phyloP scores from a whole-genome alignment of 2,888 invertebrate species.

The Saturnia pavonia region DNA sequence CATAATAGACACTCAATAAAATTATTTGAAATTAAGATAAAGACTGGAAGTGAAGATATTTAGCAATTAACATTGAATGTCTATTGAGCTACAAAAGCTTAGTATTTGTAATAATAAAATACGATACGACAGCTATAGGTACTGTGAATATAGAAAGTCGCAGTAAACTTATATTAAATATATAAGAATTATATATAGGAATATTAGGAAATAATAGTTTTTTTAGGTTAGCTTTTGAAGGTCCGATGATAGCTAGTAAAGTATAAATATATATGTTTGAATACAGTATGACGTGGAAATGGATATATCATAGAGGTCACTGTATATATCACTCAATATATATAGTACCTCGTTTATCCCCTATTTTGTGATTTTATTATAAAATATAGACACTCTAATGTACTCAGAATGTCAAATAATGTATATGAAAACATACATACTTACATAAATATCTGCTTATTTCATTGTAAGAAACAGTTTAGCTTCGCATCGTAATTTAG shows the following conservation, averaged over 20 bases:
- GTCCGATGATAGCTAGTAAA: background rate
- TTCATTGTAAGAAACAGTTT: background rate
- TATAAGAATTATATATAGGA: too few relatives aligned
- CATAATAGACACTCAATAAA: constrained; percentile 3
- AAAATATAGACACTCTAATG: too few relatives aligned
- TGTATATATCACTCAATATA: background rate
- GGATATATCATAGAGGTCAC: background rate
- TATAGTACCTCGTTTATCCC: background rate
- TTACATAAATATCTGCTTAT: background rate
- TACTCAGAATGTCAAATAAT: background rate
- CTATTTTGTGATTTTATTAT: too few relatives aligned
- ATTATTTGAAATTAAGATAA: background rate
- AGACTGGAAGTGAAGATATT: background rate
- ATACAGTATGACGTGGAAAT: too few relatives aligned
- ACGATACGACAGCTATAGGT: background rate
- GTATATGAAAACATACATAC: background rate
- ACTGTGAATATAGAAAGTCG: background rate
- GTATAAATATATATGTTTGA: too few relatives aligned
- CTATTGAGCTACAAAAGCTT: background rate
- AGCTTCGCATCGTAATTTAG: constrained; percentile 3
- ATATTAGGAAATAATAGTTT: background rate
- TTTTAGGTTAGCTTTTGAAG: background rate
- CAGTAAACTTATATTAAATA: background rate
- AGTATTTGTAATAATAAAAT: background rate
- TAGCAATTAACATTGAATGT: constrained; percentile 7